A percentile compares a stretch with the other conserved stretches of the same genome.
These are phyloP conservation scores for Metellina segmentata DNA, from an alignment of 2,888 invertebrate species.

Conservation along the genomic window DNA sequence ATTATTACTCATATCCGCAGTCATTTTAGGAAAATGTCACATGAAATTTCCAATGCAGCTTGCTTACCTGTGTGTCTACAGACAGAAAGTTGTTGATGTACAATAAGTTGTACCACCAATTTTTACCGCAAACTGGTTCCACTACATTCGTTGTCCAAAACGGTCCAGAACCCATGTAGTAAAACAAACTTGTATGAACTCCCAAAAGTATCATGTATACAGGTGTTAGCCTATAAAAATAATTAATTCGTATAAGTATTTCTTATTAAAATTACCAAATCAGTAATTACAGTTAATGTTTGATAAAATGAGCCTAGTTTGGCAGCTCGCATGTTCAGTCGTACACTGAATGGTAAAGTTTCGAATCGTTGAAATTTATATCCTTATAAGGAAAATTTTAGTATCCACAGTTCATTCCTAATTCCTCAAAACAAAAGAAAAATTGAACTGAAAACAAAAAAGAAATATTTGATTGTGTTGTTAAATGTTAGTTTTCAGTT, in stretches of 20 bases:
- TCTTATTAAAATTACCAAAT: background rate
- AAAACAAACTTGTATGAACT: background rate
- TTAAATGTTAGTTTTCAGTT: no score
- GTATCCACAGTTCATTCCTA: no score
- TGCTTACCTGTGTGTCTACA: constrained; percentile 9
- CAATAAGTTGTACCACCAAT: constrained; percentile 33
- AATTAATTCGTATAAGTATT: background rate
- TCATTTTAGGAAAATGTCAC: no score
- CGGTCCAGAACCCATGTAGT: constrained; percentile 1
- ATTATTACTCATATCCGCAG: no score
- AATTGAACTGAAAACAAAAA: no score
- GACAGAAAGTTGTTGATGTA: constrained; percentile 36
- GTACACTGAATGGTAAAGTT: no score
- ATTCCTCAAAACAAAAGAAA: no score
- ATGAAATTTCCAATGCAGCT: no score
- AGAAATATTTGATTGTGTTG: no score
- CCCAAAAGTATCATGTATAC: constrained; percentile 23
- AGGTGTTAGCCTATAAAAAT: constrained; percentile 18
- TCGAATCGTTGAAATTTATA: no score
- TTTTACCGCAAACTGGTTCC: background rate
- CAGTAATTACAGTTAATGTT: background rate
- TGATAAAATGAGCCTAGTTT: background rate
- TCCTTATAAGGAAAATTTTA: no score
- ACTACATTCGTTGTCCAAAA: background rate
- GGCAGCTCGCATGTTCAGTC: no score